Conservation (phyloP, 1,140 invertebrate species). For the Sarcophaga bullata region DNA sequence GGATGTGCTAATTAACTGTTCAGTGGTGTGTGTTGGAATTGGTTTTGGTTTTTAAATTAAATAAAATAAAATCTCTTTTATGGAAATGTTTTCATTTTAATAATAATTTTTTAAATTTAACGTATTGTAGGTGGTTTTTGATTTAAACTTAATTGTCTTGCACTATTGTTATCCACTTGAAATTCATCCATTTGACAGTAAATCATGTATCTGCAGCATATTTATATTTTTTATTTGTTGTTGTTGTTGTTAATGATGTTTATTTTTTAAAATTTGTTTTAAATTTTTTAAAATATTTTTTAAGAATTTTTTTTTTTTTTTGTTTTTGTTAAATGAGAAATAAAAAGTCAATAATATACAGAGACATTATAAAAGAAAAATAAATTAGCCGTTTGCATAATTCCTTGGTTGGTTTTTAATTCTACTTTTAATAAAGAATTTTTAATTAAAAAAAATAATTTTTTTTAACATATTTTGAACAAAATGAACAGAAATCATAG, state of each 20-base stretch:
- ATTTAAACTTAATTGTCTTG: slow-evolving; percentile 65
- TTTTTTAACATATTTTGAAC: background rate
- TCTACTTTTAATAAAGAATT: background rate
- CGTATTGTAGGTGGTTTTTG: slow-evolving; percentile 49
- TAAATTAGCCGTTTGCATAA: background rate
- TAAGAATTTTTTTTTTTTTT: background rate
- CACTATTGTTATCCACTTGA: slow-evolving; percentile 70
- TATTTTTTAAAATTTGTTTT: background rate
- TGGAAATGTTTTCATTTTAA: slow-evolving; percentile 24
- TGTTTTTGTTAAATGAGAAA: slow-evolving; percentile 18
- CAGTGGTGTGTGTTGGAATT: background rate
- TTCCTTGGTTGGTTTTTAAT: background rate
- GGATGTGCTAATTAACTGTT: background rate
- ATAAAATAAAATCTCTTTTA: background rate
- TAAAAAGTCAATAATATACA: slow-evolving; percentile 30
- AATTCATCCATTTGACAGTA: slow-evolving; percentile 82
- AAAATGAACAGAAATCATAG: background rate
- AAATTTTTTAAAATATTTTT: slow-evolving; percentile 1
- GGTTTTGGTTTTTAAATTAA: background rate
- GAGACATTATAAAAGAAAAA: background rate
- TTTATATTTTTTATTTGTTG: slow-evolving; percentile 36
- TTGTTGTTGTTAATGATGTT: background rate
- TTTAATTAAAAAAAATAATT: background rate
- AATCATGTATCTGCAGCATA: slow-evolving; percentile 77
- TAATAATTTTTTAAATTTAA: slow-evolving; percentile 42